These are phyloP conservation scores for Nycticebus coucang DNA, from an alignment of 2,113 vertebrate genomes.

Conservation along the genomic window DNA sequence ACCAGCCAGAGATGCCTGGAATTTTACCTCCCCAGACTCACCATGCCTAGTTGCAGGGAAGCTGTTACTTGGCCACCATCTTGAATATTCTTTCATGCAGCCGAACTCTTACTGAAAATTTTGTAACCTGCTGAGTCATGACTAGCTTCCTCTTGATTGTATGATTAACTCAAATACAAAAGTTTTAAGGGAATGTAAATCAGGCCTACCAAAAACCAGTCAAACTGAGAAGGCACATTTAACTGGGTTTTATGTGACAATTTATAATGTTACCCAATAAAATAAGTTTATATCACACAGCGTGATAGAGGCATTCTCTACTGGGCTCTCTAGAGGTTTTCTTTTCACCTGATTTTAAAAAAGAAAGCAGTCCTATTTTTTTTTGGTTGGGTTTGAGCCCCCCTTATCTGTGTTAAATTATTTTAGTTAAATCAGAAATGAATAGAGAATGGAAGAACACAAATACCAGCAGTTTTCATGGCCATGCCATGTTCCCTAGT, in stretches of 20 bases:
- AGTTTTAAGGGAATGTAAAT: conserved; percentile 28
- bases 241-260: conserved; percentile 42
- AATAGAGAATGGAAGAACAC: neutral
- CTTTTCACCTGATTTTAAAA: conserved; percentile 41
- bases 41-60: no score
- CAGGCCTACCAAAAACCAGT: conserved; percentile 17
- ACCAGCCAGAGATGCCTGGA: no score
- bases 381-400: no score
- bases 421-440: neutral
- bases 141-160: conserved; percentile 37
- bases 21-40: no score
- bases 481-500: neutral
- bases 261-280: conserved; percentile 54
- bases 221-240: neutral
- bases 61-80: no score
- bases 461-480: neutral
- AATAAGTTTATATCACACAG: conserved; percentile 53
- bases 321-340: fast-evolving
- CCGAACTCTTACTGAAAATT: neutral
- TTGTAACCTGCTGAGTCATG: neutral
- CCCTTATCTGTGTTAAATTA: neutral
- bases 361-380: neutral
- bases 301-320: neutral
- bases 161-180: conserved; percentile 41
- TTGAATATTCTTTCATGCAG: no score